Base-by-base conservation (phyloP, 2,113 vertebrate genomes). In the Clupea harengus region DNA sequence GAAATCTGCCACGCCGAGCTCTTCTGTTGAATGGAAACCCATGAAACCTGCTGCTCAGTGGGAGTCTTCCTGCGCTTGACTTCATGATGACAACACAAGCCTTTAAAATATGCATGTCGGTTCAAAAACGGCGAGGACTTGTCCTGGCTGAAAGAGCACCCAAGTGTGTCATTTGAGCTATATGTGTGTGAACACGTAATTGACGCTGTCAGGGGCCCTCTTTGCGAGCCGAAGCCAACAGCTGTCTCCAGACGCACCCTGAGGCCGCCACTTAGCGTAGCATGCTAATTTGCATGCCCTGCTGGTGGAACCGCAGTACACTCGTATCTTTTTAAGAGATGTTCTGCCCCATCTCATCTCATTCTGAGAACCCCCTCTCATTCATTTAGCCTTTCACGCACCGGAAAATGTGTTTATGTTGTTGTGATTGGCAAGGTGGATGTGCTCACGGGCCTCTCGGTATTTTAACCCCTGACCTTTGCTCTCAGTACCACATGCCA, bases 181-280 rank as follows among this genome's bases (percentile, higher is more conserved):
- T 46, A 75, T 17, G 57, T 84, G 57, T 84, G 25, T 85, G 32
- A 87, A 86, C 25, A 47, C 45, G 28, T 87, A 83, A 72, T 81
- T 78, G 85, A 28, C 64, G 46, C 52, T 67, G 84, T 89, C 82
- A 84, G 25, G 81, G 45, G 85, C 50, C 75, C 18, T 4, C 28
- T 84, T 85, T 57, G 7, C n/a, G 46, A 81, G 75, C 15, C 32
- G 80, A 67, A 28, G 83, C 45, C 25, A 86, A 85, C 89, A 82
- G 86, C 86, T 89, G 88, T 83, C 39, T 86, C 52, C 28, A 86
- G 67, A 57, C 9, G 60, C 81, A 45, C 45, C 83, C 86, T 0
- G 2, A 72, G 52, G 82, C 81, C 67, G 25, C 67, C 60, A 75
- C 81, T 88, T 72, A 72, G 22, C 18, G 18, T 8, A 72, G 78